phyloP scores from a whole-genome alignment of 2,797 vertebrate genomes.

The Labroides dimidiatus region DNA sequence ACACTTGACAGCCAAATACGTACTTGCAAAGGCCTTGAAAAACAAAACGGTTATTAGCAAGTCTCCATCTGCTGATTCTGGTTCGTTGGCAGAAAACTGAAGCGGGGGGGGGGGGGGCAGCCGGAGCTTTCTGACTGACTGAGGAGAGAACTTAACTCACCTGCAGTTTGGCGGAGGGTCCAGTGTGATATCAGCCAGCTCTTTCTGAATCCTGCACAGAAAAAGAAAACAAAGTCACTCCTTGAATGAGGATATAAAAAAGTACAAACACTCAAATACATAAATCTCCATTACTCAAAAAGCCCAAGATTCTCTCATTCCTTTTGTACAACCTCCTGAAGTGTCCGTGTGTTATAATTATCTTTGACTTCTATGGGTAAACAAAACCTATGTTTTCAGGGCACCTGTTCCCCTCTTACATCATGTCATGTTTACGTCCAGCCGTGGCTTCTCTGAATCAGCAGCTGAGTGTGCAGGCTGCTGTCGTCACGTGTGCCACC shows the following conservation, averaged over 20 bases:
- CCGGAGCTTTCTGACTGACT: not conserved
- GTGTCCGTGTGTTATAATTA: not conserved
- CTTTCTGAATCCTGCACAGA: constrained; percentile 94
- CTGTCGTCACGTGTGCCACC: not conserved
- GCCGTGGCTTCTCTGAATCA: not conserved
- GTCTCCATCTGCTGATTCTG: too few species aligned
- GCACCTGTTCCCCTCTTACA: not conserved
- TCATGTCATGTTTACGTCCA: too few species aligned
- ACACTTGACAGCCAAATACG: too few species aligned
- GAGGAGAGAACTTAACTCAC: constrained; percentile 69
- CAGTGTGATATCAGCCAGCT: constrained; percentile 96
- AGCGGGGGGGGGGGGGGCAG: too few species aligned
- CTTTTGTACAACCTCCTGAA: too few species aligned
- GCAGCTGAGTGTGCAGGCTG: not conserved
- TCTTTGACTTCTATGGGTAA: not conserved
- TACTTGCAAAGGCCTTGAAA: too few species aligned
- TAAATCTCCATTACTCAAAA: too few species aligned
- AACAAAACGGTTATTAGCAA: too few species aligned
- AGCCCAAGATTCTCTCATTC: too few species aligned
- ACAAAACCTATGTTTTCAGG: not conserved
- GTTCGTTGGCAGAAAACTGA: too few species aligned
- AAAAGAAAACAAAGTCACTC: constrained; percentile 6
- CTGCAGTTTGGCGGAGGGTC: constrained; percentile 98
- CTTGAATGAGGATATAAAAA: not conserved
- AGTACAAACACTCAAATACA: too few species aligned